Evolutionary conservation across 2,113 vertebrate species (phyloP).

Genomic region (Anguilla japonica): DNA sequence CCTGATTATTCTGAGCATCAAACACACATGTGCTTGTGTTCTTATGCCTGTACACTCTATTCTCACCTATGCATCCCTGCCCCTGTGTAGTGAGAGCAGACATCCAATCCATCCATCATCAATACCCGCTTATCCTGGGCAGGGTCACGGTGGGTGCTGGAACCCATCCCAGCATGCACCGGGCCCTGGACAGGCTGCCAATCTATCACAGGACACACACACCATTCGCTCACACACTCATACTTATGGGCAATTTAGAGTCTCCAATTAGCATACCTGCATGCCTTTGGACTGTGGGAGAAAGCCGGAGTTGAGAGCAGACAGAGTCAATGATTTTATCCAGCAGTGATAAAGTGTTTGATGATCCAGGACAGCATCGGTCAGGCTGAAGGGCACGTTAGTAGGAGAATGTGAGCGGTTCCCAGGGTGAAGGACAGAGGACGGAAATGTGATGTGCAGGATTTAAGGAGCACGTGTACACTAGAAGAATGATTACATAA

Average conservation of each 20-base stretch:
- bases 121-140: no score
- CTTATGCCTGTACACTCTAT: not conserved
- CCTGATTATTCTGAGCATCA: not conserved
- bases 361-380: conserved; percentile 20
- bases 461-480: not conserved
- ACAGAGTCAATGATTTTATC: conserved; percentile 5
- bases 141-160: no score
- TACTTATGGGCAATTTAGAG: no score
- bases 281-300: no score
- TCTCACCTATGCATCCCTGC: not conserved
- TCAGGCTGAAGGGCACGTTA: not conserved
- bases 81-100: not conserved
- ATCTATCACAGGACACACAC: no score
- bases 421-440: conserved; percentile 16
- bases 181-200: no score
- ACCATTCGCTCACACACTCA: no score
- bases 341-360: not conserved
- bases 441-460: not conserved
- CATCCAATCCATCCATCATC: no score
- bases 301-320: not conserved
- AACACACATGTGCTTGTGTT: not conserved
- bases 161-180: no score
- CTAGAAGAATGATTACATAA: conserved; percentile 38
- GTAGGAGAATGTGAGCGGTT: not conserved
- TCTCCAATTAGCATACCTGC: no score